These are phyloP conservation scores for Lytechinus pictus DNA, from an alignment of 35 echinoderm and acorn worm genomes.

Conservation along the genomic window DNA sequence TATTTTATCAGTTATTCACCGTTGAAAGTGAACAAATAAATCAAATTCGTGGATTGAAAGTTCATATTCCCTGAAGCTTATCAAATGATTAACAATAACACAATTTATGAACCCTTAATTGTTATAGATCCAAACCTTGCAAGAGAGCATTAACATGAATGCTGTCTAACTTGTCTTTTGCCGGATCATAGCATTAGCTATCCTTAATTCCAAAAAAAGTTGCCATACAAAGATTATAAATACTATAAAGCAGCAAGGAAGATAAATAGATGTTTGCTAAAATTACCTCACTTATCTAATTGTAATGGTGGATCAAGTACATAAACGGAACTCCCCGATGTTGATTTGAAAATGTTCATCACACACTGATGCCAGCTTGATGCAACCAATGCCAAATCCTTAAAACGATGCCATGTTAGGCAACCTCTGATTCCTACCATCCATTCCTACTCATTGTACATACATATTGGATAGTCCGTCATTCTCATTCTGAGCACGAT, in stretches of 20 bases:
- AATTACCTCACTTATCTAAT: not conserved
- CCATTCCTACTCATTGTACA: not conserved
- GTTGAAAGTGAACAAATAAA: not conserved
- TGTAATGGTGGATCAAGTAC: not conserved
- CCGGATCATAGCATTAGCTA: not conserved
- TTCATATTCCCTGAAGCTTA: not conserved
- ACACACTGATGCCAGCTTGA: constrained; percentile 1
- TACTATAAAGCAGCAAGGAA: not conserved
- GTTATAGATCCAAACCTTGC: not conserved
- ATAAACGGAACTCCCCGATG: not conserved
- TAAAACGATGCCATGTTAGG: not conserved
- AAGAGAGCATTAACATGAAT: not conserved
- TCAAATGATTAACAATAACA: not conserved
- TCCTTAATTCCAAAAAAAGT: not conserved
- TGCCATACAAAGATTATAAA: not conserved
- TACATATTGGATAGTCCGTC: not conserved
- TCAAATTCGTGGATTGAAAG: not conserved
- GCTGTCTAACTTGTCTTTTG: not conserved
- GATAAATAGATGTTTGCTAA: not conserved
- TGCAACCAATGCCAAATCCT: not conserved
- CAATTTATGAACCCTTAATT: not conserved
- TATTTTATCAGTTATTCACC: not conserved
- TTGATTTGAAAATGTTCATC: not conserved
- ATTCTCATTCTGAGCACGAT: not conserved
- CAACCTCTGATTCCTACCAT: not conserved